Conservation (phyloP, 2,113 vertebrate species). For the Regulus satrapa region DNA sequence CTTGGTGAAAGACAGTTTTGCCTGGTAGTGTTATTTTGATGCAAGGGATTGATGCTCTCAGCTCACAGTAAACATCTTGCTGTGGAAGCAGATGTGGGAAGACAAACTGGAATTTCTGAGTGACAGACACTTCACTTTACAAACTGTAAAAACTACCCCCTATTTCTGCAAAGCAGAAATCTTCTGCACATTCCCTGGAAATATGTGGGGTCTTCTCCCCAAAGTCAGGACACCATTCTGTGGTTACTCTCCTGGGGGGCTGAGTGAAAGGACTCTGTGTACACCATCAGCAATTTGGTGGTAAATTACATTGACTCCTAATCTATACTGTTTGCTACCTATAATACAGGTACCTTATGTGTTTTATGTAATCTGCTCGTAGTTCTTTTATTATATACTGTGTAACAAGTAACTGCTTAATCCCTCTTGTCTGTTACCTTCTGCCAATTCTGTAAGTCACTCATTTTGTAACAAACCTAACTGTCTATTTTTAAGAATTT, state of each 20-base stretch:
- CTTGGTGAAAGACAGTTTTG: neutral
- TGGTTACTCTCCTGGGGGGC: neutral
- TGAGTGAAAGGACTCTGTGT: neutral
- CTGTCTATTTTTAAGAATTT: neutral
- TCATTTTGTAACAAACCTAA: neutral
- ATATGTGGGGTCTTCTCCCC: neutral
- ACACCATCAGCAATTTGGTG: fast-evolving
- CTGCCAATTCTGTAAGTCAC: neutral
- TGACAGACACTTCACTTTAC: neutral
- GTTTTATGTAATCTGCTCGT: neutral
- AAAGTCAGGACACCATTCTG: neutral
- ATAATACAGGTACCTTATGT: neutral
- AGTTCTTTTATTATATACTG: neutral
- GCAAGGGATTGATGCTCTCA: neutral
- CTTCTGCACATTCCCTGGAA: neutral
- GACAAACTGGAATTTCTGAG: neutral
- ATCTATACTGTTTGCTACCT: neutral
- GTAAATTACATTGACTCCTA: neutral
- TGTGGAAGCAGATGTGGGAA: neutral
- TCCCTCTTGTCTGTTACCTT: neutral
- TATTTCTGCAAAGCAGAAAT: neutral
- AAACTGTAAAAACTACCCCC: neutral
- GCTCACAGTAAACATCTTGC: neutral
- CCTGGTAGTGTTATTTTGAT: neutral
- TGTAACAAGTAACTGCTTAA: neutral